Conservation (phyloP, 2,797 vertebrate genomes). For the Poecilia wingei region DNA sequence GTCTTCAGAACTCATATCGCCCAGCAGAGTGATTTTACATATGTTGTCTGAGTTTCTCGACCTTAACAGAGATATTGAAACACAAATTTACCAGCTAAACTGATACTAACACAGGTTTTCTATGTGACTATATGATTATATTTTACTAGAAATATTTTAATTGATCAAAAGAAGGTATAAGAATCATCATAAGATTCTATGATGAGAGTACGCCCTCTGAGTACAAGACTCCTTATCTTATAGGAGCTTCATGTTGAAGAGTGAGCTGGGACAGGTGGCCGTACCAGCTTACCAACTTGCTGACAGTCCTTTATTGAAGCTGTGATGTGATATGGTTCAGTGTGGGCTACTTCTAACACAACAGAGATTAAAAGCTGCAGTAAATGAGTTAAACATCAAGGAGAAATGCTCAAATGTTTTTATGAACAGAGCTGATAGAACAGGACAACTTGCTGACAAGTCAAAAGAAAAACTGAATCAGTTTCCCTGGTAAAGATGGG, state of each 20-base stretch:
- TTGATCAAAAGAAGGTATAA: background rate
- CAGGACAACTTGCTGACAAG: background rate
- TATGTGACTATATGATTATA: background rate
- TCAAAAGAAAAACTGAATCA: background rate
- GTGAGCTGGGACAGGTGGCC: background rate
- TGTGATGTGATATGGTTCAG: background rate
- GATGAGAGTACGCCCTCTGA: background rate
- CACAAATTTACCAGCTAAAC: background rate
- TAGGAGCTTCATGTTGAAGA: background rate
- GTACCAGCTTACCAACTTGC: background rate
- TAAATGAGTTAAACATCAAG: background rate
- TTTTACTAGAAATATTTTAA: background rate
- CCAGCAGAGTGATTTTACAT: background rate
- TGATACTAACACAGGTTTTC: background rate
- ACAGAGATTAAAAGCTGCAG: background rate
- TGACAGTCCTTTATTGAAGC: background rate
- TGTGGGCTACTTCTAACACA: background rate
- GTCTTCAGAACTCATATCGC: background rate
- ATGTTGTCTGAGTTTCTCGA: background rate
- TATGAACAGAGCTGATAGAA: background rate
- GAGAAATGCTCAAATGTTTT: background rate
- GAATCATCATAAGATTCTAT: background rate
- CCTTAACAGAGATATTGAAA: background rate
- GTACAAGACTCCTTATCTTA: background rate
- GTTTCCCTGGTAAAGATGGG: background rate